These are phyloP conservation scores for Sparidentex hasta DNA, from an alignment of 2,797 vertebrate genomes.

Conservation along the genomic window DNA sequence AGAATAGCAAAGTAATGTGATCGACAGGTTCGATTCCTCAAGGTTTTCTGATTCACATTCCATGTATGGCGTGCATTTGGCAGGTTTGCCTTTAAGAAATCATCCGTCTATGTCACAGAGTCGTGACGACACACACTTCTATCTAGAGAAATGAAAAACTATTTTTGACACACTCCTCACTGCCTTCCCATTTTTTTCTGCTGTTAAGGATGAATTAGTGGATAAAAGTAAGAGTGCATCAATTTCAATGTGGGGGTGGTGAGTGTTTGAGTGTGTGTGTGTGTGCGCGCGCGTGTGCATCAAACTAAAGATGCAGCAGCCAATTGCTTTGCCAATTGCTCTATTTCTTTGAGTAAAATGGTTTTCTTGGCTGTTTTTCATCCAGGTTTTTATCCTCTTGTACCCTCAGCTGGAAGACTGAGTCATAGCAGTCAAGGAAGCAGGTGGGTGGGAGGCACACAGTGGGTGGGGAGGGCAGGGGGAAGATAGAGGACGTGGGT, in stretches of 20 bases:
- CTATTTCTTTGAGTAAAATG: slow-evolving; percentile 63
- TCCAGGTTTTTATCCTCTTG: slow-evolving; percentile 65
- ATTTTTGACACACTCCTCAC: slow-evolving; percentile 74
- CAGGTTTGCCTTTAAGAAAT: slow-evolving; percentile 77
- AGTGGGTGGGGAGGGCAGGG: slow-evolving; percentile 25
- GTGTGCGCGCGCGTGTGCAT: slow-evolving; percentile 27
- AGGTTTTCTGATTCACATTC: slow-evolving; percentile 52
- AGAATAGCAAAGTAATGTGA: slow-evolving; percentile 43
- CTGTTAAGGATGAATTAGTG: slow-evolving; percentile 71
- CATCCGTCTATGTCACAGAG: slow-evolving; percentile 74
- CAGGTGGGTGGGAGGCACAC: slow-evolving; percentile 70
- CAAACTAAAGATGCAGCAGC: slow-evolving; percentile 57
- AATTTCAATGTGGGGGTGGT: slow-evolving; percentile 34
- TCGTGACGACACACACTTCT: slow-evolving; percentile 74
- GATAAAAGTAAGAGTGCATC: slow-evolving; percentile 52
- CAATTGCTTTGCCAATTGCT: slow-evolving; percentile 61
- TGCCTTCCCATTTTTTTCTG: slow-evolving; percentile 53
- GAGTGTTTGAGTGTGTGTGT: slow-evolving; percentile 19
- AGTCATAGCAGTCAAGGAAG: slow-evolving; percentile 76
- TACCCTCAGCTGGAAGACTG: slow-evolving; percentile 74
- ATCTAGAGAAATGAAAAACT: slow-evolving; percentile 75
- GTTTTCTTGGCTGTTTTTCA: slow-evolving; percentile 67
- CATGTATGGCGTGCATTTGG: slow-evolving; percentile 38
- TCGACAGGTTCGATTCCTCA: slow-evolving; percentile 54
- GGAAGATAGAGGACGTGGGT: slow-evolving; percentile 52